Percentiles rank a stretch among this genome's conserved stretches.
Evolutionary conservation across 2,797 vertebrate genomes (phyloP).

Genomic region (Menidia menidia): DNA sequence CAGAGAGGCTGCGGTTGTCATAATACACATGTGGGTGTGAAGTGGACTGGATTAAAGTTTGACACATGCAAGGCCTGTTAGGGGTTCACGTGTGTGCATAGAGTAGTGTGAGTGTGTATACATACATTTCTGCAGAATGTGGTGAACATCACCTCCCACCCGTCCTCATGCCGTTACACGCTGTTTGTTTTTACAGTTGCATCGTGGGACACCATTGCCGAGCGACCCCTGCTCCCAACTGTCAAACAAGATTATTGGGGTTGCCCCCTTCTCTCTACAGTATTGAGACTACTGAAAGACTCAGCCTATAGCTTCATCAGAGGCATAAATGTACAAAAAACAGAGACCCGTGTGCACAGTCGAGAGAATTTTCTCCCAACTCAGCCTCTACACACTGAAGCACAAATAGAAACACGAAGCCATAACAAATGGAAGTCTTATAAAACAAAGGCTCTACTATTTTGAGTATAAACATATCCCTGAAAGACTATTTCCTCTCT

Average conservation of each 20-base stretch:
- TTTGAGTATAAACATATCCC: slow-evolving; percentile 71
- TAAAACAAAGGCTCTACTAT: slow-evolving; percentile 75
- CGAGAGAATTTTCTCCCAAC: slow-evolving; percentile 37
- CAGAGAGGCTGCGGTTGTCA: slow-evolving; percentile 57
- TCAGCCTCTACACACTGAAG: slow-evolving; percentile 27
- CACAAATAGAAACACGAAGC: slow-evolving; percentile 63
- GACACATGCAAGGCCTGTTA: slow-evolving; percentile 47
- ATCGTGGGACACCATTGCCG: slow-evolving; percentile 72
- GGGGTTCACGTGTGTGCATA: slow-evolving; percentile 29
- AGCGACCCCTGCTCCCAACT: slow-evolving; percentile 68
- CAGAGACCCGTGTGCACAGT: slow-evolving; percentile 24
- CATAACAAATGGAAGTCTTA: slow-evolving; percentile 73
- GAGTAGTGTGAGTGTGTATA: slow-evolving; percentile 30
- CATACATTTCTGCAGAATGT: slow-evolving; percentile 49
- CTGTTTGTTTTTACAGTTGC: slow-evolving; percentile 84
- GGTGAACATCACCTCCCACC: slow-evolving; percentile 54
- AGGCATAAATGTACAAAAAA: slow-evolving; percentile 28
- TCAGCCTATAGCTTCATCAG: slow-evolving; percentile 37
- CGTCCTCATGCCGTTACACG: slow-evolving; percentile 60
- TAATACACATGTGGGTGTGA: slow-evolving; percentile 46
- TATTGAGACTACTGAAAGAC: slow-evolving; percentile 29
- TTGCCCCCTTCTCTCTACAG: slow-evolving; percentile 42
- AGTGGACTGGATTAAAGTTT: slow-evolving; percentile 54
- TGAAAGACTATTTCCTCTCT: slow-evolving; percentile 72
- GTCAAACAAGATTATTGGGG: slow-evolving; percentile 79